Base-by-base conservation (phyloP, 2,797 vertebrate genomes). In the Taeniopygia guttata region DNA sequence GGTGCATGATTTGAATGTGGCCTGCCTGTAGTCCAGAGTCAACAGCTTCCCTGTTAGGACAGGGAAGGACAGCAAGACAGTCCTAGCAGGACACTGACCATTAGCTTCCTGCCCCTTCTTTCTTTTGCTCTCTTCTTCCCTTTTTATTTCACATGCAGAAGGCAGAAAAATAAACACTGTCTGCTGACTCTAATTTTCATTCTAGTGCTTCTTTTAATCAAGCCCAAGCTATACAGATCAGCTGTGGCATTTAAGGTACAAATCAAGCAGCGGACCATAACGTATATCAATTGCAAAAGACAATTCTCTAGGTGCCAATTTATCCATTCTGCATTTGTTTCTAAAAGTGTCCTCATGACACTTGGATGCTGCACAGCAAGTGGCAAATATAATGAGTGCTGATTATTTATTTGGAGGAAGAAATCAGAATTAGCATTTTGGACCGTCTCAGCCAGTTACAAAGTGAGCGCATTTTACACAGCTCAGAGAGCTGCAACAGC, bases 371-470 rank as follows among this genome's bases (percentile, higher is more conserved):
- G 20, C 80, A 22, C 63, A 82, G 91, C 67, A 84, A 93, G 87
- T 46, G 63, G 92, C 83, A 94, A 69, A 64, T 67, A 79, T 94
- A 90, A 93, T 88, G 85, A 93, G 69, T 42, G 29, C 67, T 78
- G 91, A 86, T 81, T 62, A 94, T 96, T 90, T 94, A 91, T 92
- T 86, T 2, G 22, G 87, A 81, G 76, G 63, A 79, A 94, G 86
- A 95, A 80, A 91, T 76, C 62, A 90, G 83, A 93, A 93, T 92
- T 90, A 93, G 89, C 85, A 90, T 95, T 93, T 94, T 52, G 84
- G 92, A 77, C 83, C 30, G 64, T 56, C 85, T 69, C 64, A 67
- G 19, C 48, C 73, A 60, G 89, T 70, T 94, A 74, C 2, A 9
- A 60, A 91, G 49, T 0, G 1, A 70, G 48, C 0, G 0, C 63